phyloP scores from a whole-genome alignment of 2,113 vertebrate species.

The Siniperca chuatsi region DNA sequence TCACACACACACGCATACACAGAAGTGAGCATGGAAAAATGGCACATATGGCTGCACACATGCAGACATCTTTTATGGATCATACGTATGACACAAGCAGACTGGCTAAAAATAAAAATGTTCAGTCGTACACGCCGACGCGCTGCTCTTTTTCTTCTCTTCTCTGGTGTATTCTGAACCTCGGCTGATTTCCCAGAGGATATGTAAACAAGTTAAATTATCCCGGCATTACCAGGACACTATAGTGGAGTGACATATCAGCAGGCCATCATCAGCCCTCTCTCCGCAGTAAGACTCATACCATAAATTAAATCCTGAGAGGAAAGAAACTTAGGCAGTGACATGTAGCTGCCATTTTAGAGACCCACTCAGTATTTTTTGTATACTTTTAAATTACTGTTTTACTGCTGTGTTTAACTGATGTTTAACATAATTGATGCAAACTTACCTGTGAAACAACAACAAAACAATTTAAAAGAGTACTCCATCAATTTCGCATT shows the following conservation, averaged over 20 bases:
- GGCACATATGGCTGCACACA: conserved; percentile 59
- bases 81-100: conserved; percentile 46
- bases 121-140: conserved; percentile 36
- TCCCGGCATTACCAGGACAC: conserved; percentile 70
- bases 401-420: neutral
- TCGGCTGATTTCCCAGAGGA: conserved; percentile 82
- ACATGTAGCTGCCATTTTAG: conserved; percentile 43
- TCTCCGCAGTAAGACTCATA: conserved; percentile 24
- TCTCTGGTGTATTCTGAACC: conserved; percentile 73
- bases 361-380: conserved; percentile 9
- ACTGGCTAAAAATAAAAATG: conserved; percentile 52
- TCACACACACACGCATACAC: conserved; percentile 3
- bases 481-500: neutral
- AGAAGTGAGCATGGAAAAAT: conserved; percentile 24
- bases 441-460: conserved; percentile 1
- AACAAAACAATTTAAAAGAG: neutral
- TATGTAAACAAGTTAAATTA: conserved; percentile 84
- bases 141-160: conserved; percentile 54
- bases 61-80: conserved; percentile 56
- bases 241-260: conserved; percentile 71
- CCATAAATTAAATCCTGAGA: conserved; percentile 49
- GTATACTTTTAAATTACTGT: neutral
- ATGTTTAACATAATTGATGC: neutral
- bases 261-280: conserved; percentile 47
- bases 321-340: conserved; percentile 22